phyloP scores from a whole-genome alignment of 2,797 vertebrate genomes.

The Champsocephalus gunnari region DNA sequence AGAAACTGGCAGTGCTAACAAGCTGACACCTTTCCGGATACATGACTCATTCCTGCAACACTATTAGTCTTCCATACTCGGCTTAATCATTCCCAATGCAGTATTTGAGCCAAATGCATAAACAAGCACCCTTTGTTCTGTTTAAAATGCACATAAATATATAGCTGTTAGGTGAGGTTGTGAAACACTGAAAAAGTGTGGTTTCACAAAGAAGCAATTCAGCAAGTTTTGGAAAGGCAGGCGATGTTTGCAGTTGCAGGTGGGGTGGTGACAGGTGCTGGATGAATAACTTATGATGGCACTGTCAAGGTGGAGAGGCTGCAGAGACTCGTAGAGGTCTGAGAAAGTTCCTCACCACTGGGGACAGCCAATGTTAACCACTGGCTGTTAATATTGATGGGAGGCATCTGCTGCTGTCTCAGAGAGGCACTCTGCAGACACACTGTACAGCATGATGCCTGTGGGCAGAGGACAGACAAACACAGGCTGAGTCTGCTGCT shows the following conservation, averaged over 20 bases:
- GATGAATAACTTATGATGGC: conserved; percentile 68
- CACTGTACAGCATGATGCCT: background rate
- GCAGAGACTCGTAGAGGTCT: background rate
- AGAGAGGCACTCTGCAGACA: conserved; percentile 11
- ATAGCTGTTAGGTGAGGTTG: conserved; percentile 7
- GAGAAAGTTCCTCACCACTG: conserved; percentile 19
- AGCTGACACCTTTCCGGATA: too few species aligned
- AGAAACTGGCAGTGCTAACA: too few species aligned
- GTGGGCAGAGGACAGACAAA: conserved; percentile 10
- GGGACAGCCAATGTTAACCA: conserved; percentile 23
- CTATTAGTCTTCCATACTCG: conserved; percentile 9
- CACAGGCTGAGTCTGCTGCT: conserved; percentile 3
- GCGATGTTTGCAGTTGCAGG: conserved; percentile 2
- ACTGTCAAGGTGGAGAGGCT: conserved; percentile 43
- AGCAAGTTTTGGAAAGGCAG: conserved; percentile 43
- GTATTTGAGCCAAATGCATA: conserved; percentile 4
- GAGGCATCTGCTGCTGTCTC: conserved; percentile 55
- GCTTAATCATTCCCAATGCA: conserved; percentile 17
- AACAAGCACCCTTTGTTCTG: conserved; percentile 2
- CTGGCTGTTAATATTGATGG: conserved; percentile 63
- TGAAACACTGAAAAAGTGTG: too few species aligned
- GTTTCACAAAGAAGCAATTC: conserved; percentile 40
- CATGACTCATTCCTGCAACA: too few species aligned
- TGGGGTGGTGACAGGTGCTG: conserved; percentile 57
- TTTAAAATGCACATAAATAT: conserved; percentile 18